Percentiles rank a stretch among this genome's conserved stretches.
These are phyloP conservation scores for Malacosoma neustria DNA, from an alignment of 2,888 invertebrate species.

Conservation along the genomic window DNA sequence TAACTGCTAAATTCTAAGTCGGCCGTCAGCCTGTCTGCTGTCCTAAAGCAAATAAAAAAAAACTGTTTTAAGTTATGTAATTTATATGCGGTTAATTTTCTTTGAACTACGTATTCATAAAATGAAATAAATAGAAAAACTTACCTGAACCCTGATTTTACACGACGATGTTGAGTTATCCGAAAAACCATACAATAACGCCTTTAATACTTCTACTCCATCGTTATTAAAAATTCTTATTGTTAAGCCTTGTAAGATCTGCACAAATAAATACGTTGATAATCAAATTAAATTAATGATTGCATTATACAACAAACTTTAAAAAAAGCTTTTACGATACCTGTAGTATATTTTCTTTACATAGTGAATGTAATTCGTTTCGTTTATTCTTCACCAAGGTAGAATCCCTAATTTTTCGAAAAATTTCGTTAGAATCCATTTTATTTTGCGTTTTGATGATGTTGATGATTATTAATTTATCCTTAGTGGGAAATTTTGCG, in stretches of 20 bases:
- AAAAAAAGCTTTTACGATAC: constrained; percentile 18
- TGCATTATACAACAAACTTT: not conserved
- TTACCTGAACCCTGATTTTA: constrained; percentile 43
- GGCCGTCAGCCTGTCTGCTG: too few species aligned
- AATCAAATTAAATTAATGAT: too few species aligned
- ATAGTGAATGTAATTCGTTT: constrained; percentile 42
- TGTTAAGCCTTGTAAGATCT: constrained; percentile 43
- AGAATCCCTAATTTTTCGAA: constrained; percentile 39
- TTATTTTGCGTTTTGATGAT: too few species aligned
- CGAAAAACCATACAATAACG: constrained; percentile 45
- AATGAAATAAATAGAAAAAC: not conserved
- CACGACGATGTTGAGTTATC: constrained; percentile 23
- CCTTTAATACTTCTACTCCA: constrained; percentile 44
- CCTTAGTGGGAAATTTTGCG: too few species aligned
- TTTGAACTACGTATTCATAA: too few species aligned
- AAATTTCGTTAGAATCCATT: constrained; percentile 35
- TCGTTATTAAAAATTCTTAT: constrained; percentile 45
- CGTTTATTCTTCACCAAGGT: constrained; percentile 41
- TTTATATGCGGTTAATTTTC: too few species aligned
- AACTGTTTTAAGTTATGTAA: too few species aligned
- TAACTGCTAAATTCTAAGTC: too few species aligned
- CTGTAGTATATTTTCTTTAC: constrained; percentile 37
- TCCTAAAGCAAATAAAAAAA: too few species aligned
- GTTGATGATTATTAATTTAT: too few species aligned
- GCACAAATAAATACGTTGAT: constrained; percentile 14